Evolutionary conservation across 2,113 vertebrate genomes (phyloP).

Genomic region (Ciconia stormi): DNA sequence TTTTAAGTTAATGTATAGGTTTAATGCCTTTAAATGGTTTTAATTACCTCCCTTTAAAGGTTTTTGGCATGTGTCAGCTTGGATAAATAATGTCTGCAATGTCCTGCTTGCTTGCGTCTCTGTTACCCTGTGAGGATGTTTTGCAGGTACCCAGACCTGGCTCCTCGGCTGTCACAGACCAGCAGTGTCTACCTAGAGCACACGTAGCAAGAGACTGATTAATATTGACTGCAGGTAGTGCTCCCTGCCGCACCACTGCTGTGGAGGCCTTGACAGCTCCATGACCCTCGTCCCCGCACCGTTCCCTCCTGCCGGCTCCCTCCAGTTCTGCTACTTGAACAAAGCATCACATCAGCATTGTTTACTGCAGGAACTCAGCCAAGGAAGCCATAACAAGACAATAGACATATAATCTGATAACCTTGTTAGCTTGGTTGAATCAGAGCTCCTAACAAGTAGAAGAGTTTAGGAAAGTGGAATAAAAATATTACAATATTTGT

Average conservation of each 20-base stretch:
- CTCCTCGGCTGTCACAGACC: not conserved
- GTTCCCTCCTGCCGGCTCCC: not conserved
- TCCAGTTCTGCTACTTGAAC: constrained; percentile 38
- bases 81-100: not conserved
- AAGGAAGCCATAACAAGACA: constrained; percentile 69
- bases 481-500: constrained; percentile 66
- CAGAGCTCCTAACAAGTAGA: constrained; percentile 59
- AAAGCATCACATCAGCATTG: constrained; percentile 65
- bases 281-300: not conserved
- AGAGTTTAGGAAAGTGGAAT: constrained; percentile 57
- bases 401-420: constrained; percentile 72
- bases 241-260: not conserved
- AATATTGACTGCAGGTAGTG: constrained; percentile 13
- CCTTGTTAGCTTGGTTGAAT: constrained; percentile 70
- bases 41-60: not conserved
- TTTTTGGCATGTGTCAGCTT: not conserved
- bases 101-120: not conserved
- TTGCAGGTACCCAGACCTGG: not conserved
- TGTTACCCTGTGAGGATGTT: not conserved
- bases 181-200: not conserved
- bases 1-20: not conserved
- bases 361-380: constrained; percentile 60
- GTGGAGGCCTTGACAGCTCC: constrained; percentile 65
- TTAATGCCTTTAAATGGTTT: not conserved
- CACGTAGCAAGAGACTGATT: not conserved